Conservation (phyloP, 2,888 invertebrate species). For the Crocallis elinguaria region DNA sequence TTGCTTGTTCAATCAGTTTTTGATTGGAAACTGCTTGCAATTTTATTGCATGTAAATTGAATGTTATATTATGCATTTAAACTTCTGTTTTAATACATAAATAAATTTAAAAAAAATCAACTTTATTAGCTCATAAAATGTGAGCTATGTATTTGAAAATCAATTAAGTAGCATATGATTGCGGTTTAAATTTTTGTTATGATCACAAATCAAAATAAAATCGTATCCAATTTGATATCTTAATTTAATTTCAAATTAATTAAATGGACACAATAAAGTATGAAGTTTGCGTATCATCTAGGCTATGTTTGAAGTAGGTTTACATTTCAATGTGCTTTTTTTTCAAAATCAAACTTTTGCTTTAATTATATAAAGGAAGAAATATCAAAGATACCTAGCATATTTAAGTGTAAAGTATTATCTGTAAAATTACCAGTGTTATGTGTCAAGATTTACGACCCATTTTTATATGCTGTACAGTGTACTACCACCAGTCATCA, state of each 20-base stretch:
- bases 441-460: too few species aligned
- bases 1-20: too few species aligned
- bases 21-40: too few species aligned
- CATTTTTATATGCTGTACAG: too few species aligned
- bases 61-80: neutral
- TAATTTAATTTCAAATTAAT: neutral
- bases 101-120: neutral
- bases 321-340: too few species aligned
- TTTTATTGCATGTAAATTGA: neutral
- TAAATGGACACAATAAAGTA: slow-evolving; percentile 29
- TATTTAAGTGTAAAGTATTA: too few species aligned
- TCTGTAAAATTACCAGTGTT: too few species aligned
- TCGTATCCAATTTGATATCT: neutral
- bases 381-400: too few species aligned
- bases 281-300: slow-evolving; percentile 31
- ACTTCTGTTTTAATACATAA: neutral
- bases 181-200: slow-evolving; percentile 35
- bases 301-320: neutral
- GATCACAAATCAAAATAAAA: slow-evolving; percentile 3
- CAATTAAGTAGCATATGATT: slow-evolving; percentile 4
- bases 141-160: neutral
- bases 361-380: too few species aligned
- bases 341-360: too few species aligned
- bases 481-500: too few species aligned
- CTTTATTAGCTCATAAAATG: neutral